phyloP scores from a whole-genome alignment of 2,888 invertebrate species.

The Apotomis turbidana region DNA sequence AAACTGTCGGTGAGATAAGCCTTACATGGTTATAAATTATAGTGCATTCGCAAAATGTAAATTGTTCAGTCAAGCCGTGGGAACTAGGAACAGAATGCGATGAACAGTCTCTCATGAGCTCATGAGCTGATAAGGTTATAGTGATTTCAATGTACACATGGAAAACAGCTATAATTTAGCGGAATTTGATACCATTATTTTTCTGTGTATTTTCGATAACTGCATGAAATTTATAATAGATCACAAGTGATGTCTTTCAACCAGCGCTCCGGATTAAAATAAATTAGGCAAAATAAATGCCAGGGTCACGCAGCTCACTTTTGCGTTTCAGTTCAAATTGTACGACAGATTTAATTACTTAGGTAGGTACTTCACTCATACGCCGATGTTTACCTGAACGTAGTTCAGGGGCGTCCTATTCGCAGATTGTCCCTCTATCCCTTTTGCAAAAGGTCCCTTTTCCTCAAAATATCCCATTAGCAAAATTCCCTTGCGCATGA shows the following conservation, averaged over 20 bases:
- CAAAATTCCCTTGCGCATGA: no score
- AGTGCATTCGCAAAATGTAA: not conserved
- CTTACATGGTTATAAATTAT: no score
- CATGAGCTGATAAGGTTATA: no score
- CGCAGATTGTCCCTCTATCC: no score
- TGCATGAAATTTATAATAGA: not conserved
- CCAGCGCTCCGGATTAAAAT: slow-evolving; percentile 1
- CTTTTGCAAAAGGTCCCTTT: no score
- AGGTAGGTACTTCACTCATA: not conserved
- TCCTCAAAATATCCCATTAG: no score
- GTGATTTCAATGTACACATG: no score
- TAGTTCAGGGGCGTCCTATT: no score
- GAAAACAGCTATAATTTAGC: no score
- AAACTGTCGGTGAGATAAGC: not conserved
- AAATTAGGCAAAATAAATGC: slow-evolving; percentile 20
- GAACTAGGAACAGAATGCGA: not conserved
- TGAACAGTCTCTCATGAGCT: not conserved
- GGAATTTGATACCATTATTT: no score
- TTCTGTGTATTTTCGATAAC: no score
- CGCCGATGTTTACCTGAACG: no score
- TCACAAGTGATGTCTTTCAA: not conserved
- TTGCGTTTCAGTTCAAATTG: not conserved
- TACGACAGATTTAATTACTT: not conserved
- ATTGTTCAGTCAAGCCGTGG: not conserved
- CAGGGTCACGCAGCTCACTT: slow-evolving; percentile 10